Evolutionary conservation across 64 coral and sea anemone species (phyloP), one percentile per base, ranked within the genome.

Genomic region (Montipora cactus): DNA sequence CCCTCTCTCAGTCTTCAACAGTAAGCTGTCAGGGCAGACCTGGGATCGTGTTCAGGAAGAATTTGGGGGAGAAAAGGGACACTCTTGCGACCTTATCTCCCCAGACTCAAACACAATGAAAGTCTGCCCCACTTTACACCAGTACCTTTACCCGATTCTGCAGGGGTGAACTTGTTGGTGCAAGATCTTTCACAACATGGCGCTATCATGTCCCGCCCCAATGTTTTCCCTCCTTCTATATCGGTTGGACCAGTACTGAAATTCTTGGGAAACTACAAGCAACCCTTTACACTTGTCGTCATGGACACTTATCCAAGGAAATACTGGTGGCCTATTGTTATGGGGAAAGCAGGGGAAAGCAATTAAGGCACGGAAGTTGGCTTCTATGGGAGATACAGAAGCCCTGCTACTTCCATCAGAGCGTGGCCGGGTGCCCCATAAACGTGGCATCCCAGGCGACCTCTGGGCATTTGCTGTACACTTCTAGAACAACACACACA

Each of bases 281-380:
- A 67, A 67, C 64, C 64, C 64, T 67, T 67, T 67, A 67, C 64
- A 67, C 64, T 67, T 67, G 64, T 67, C 64, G 64, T 67, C 64
- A 19, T 67, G 64, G 64, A 67, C 64, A 67, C 4, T 67, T 67
- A 67, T 67, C 64, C 64, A 16, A 67, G 64, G 51, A 55, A 55
- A 55, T 55, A 55, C 51, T 55, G 51, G 51, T 55, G 51, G 51
- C 51, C 51, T 55, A 55, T 55, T 9, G 51, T 55, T 55, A 55
- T 9, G 51, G 51, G 51, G 51, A 55, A 55, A 55, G 51, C 51
- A 55, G 9, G 25, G 25, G 25, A 25, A 25, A 25, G 25, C 25
- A 25, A 25, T 55, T 55, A 55, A 55, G 51, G 51, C 51, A 55
- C 51, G 51, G 51, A 55, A 55, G 51, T 5, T 55, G 51, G 51